Base-by-base conservation (phyloP, 2,888 invertebrate species). In the Lasius platythorax region DNA sequence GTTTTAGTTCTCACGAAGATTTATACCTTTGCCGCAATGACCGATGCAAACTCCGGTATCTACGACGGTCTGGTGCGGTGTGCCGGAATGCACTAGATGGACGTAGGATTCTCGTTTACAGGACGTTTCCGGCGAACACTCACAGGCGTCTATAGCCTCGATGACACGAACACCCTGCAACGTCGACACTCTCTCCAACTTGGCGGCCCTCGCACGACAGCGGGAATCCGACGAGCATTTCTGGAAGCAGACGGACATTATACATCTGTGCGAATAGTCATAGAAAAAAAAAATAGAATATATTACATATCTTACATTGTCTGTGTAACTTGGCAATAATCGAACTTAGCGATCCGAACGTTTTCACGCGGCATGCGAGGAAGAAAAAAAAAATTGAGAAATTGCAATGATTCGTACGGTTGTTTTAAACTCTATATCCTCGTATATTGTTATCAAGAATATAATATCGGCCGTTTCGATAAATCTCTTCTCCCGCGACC, bases 31-130 rank as follows among this genome's bases (percentile, higher is more conserved):
- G 9, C 84, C 85, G 83, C 95, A 95, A 70, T 91, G 92, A 15
- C 95, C 95, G 81, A 93, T 92, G 87, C 95, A 95, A 30, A 93
- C 88, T 0, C 95, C 95, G 8, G 95, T 92, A 84, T 95, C 95
- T 28, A 95, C 88, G 72, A 93, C 91, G 5, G 93, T 92, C 85
- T 95, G 95, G 87, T 94, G 94, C 3, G 95, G 95, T 2, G 95
- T 95, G 46, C 95, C 95, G 18, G 92, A 93, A 85, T 95, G 94
- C 2, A 95, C 89, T 18, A 93, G 87, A 88, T 94, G 93, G 50
- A 91, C 91, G 75, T 94, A 94, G 1, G 93, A 91, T 70, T 93
- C 94, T 56, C 95, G 91, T 76, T 90, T 92, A 83, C 95, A 95
- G 37, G 91, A 88, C 0, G 94, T 91, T 15, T 91, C 91, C 3